Evolutionary conservation across 2,888 invertebrate genomes (phyloP).

Genomic region (Mycalesis mineus): DNA sequence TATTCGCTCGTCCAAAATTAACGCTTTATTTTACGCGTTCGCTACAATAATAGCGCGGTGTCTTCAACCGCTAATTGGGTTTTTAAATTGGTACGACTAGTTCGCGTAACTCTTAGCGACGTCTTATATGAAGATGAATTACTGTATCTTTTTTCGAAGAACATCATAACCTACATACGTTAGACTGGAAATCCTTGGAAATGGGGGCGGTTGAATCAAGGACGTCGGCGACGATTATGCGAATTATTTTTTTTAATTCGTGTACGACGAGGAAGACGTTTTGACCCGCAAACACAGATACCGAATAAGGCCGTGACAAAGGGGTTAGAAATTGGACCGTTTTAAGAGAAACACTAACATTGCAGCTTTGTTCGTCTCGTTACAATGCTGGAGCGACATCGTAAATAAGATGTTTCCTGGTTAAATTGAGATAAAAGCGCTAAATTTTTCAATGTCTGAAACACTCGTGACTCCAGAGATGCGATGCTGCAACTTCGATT

Average conservation of each 20-base stretch:
- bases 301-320: conserved; percentile 44
- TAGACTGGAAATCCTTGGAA: conserved; percentile 31
- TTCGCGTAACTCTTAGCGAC: conserved; percentile 32
- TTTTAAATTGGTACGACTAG: conserved; percentile 37
- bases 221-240: conserved; percentile 39
- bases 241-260: conserved; percentile 10
- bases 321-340: conserved; percentile 43
- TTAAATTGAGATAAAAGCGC: conserved; percentile 51
- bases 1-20: conserved; percentile 63
- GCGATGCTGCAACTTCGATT: conserved; percentile 25
- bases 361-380: conserved; percentile 35
- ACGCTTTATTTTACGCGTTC: conserved; percentile 58
- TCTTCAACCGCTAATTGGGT: conserved; percentile 73
- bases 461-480: conserved; percentile 35
- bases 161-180: conserved; percentile 27
- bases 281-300: conserved; percentile 42
- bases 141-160: conserved; percentile 16
- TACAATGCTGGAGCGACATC: conserved; percentile 39
- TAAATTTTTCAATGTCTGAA: conserved; percentile 47
- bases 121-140: conserved; percentile 25
- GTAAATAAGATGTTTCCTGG: conserved; percentile 57
- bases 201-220: conserved; percentile 50
- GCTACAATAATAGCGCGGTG: conserved; percentile 65
- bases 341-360: conserved; percentile 30
- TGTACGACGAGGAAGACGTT: conserved; percentile 28